These are phyloP conservation scores for Amphiprion percula DNA, from an alignment of 2,113 vertebrate species.

Conservation along the genomic window DNA sequence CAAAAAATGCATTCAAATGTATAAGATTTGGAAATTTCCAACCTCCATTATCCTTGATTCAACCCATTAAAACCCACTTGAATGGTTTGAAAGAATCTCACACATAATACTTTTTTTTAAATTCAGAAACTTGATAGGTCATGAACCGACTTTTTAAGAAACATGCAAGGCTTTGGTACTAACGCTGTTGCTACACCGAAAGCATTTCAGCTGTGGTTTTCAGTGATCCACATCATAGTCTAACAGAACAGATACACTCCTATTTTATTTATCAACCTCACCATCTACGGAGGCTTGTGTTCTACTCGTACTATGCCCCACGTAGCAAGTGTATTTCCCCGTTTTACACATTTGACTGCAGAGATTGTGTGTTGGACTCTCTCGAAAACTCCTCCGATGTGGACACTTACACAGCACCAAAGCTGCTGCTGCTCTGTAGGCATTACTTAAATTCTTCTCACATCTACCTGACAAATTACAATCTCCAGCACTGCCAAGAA, in stretches of 20 bases:
- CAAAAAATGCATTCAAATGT: no score
- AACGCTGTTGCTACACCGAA: not conserved
- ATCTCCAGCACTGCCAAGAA: slow-evolving; percentile 12
- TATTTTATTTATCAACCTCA: slow-evolving; percentile 20
- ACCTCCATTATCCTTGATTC: no score
- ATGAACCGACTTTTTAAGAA: slow-evolving; percentile 2
- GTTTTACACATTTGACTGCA: not conserved
- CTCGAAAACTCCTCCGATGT: not conserved
- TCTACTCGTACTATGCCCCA: not conserved
- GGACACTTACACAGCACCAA: not conserved
- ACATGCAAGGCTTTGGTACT: not conserved
- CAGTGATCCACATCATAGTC: not conserved
- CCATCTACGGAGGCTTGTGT: slow-evolving; percentile 4
- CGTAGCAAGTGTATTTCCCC: not conserved
- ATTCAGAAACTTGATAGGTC: no score
- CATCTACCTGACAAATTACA: slow-evolving; percentile 36
- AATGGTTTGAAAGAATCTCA: no score
- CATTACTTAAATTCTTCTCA: slow-evolving; percentile 22
- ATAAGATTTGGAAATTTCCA: no score
- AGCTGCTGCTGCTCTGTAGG: slow-evolving; percentile 6
- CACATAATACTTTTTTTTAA: no score
- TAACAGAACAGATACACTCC: slow-evolving; percentile 1
- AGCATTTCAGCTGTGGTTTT: not conserved
- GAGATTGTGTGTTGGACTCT: not conserved
- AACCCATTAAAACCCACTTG: no score